Evolutionary conservation across 2,113 vertebrate species (phyloP).

Genomic region (Cardinalis cardinalis): DNA sequence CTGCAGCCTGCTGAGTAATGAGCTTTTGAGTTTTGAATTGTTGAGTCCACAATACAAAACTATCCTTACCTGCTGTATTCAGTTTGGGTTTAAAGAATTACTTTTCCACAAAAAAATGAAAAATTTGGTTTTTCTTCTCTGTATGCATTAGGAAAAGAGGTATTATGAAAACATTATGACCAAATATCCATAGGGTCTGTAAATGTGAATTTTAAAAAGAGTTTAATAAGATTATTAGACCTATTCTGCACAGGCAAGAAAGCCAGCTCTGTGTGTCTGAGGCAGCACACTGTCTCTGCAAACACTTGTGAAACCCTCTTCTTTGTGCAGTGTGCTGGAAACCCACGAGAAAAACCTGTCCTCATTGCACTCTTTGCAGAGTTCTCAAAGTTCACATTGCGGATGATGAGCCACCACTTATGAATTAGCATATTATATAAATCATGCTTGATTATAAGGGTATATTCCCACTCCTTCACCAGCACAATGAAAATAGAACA

Average conservation of each 20-base stretch:
- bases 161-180: background rate
- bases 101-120: background rate
- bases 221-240: background rate
- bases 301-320: background rate
- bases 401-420: conserved; percentile 14
- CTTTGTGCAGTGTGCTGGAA: background rate
- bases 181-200: background rate
- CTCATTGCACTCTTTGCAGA: conserved; percentile 19
- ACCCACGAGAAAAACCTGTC: background rate
- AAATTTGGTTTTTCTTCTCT: background rate
- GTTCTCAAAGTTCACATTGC: conserved; percentile 48
- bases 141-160: background rate
- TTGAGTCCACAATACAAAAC: background rate
- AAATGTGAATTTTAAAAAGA: background rate
- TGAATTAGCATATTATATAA: conserved; percentile 68
- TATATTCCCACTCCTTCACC: conserved; percentile 56
- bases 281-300: background rate
- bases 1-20: background rate
- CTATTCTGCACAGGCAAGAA: background rate
- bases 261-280: background rate
- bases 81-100: background rate
- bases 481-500: conserved; percentile 63
- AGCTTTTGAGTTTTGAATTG: background rate
- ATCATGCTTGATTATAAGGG: conserved; percentile 16
- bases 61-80: background rate